Base-by-base conservation (phyloP, 2,113 vertebrate genomes). In the Irena cyanogastra region DNA sequence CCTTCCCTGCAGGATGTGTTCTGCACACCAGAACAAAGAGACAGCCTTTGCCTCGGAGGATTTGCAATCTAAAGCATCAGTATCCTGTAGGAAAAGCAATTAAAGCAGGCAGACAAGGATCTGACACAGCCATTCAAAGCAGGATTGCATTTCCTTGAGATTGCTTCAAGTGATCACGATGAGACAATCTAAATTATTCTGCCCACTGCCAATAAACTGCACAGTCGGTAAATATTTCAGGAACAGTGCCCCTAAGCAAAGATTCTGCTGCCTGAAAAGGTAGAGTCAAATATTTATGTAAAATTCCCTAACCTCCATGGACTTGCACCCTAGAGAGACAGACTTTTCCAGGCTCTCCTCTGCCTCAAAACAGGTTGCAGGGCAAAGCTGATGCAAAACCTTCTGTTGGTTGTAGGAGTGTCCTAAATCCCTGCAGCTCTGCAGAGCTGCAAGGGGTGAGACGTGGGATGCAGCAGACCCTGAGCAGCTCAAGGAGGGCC, bases 51-150 rank as follows among this genome's bases (percentile, higher is more conserved):
- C 89, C 96, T 92, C 1, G 2, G 63, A 96, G 80, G 91, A 44
- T 70, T 37, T 89, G 84, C 83, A 87, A 91, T 89, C 93, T 91
- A 5, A 53, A 69, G 70, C 84, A 95, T 89, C 93, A 95, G 89
- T 45, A 87, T 89, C 94, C 93, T 90, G 78, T 72, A 96, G 78
- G 75, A 87, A 94, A 60, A 79, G 77, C 81, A 96, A 95, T 95
- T 95, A 95, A 54, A 72, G 6, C 78, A 83, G 53, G 49, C 77
- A 96, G 95, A 95, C 94, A 95, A 97, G 69, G 87, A 97, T 95
- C 94, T 93, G 86, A 64, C 56, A 56, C 31, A 26, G 74, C 70
- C 81, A 69, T 61, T 93, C 84, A 84, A 94, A 72, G 87, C 61
- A 84, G 87, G 77, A 33, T 42, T 89, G 35, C 31, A 16, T 28